Base-by-base conservation (phyloP, 2,113 vertebrate species). In the Corythoichthys intestinalis region DNA sequence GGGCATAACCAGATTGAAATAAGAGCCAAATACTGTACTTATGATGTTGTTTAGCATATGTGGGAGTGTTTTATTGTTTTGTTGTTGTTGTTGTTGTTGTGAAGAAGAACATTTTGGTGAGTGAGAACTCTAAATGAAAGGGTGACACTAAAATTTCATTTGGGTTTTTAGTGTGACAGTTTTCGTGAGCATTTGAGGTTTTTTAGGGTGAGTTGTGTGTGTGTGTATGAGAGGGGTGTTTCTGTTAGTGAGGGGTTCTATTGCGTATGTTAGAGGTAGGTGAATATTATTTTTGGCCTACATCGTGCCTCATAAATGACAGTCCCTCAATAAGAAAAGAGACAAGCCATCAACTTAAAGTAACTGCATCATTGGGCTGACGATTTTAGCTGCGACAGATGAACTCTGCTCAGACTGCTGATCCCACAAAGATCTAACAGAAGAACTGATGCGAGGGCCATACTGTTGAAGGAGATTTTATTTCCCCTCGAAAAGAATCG, bases 381-480 rank as follows among this genome's bases (percentile, higher is more conserved):
- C 65, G 68, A 74, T 47, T 59, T 59, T 13, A 64, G 66, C 66
- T 72, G 79, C 69, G 66, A 67, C 54, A 15, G 74, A 56, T 10
- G 14, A 53, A 50, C 53, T 54, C n/a, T 20, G 5, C 50, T 61
- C 56, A 53, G 72, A 48, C 72, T 69, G 47, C 41, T 70, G 73
- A 83, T 75, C 50, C 62, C 59, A 69, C 70, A 28, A 70, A 71
- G 66, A 68, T 52, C 59, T 28, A 62, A 37, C 65, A 37, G 68
- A 76, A 71, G 70, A 66, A 37, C 20, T 71, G 56, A 68, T 46
- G 57, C 67, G 64, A 2, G 4, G 63, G 35, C 69, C 66, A 64
- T 78, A 71, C 72, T 39, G 67, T 79, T 78, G 37, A 72, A 75
- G 66, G 71, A 68, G 9, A 70, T 81, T 87, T 83, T 41, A 83